Conservation (phyloP, 2,113 vertebrate genomes). For the Athene noctua region DNA sequence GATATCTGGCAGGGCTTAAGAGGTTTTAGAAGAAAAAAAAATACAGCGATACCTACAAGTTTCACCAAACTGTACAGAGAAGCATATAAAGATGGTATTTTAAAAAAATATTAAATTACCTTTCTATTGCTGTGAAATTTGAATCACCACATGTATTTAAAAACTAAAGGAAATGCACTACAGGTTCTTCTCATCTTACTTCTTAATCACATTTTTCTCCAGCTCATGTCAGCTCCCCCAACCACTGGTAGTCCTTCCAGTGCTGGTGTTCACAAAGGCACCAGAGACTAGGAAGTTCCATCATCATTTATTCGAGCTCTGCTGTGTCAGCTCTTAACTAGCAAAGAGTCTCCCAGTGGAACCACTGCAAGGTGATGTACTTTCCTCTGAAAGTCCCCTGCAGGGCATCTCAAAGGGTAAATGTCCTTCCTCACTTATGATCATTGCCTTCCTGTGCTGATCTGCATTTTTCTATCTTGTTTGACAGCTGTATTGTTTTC, state of each 20-base stretch:
- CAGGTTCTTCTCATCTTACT: background rate
- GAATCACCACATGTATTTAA: constrained; percentile 11
- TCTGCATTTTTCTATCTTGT: background rate
- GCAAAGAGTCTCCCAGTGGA: background rate
- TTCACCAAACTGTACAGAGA: background rate
- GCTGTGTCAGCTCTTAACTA: background rate
- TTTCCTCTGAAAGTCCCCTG: background rate
- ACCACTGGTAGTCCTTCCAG: background rate
- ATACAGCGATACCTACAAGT: background rate
- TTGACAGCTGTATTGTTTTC: background rate
- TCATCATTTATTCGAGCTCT: background rate
- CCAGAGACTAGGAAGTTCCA: background rate
- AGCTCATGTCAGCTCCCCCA: background rate
- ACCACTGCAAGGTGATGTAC: background rate
- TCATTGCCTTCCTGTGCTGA: background rate
- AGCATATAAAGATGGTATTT: background rate
- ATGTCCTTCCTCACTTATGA: background rate
- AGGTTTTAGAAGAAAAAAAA: background rate
- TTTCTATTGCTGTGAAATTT: constrained; percentile 1
- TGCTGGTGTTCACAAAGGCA: background rate
- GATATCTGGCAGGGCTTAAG: background rate
- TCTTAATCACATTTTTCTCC: background rate
- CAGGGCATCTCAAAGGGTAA: background rate
- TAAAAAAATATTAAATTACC: constrained; percentile 18
- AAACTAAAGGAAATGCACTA: background rate